Base-by-base conservation (phyloP, 1,140 invertebrate genomes). In the Leptestheria dahalacensis region DNA sequence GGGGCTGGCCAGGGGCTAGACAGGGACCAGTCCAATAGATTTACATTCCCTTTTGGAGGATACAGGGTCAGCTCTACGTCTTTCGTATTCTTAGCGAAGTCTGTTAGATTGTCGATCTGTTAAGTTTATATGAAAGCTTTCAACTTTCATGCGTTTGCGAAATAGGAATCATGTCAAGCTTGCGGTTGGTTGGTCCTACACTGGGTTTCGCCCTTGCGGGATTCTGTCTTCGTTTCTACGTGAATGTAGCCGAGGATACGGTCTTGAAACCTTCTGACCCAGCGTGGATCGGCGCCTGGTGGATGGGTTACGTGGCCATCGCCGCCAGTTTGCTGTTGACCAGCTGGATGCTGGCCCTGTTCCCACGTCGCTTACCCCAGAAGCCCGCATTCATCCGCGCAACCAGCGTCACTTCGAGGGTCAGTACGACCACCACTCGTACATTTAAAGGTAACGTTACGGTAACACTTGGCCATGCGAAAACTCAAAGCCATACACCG, bases 281-380 rank as follows among this genome's bases (percentile, higher is more conserved):
- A 1, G 74, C 83, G 61, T 87, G 84, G 84, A 66, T 85, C 20
- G 84, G 84, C 1, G 84, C 84, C 11, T 87, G 84, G 84, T 87
- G 84, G 84, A 64, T 86, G 25, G 70, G 71, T n/a, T 62, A 57
- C 28, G 20, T 62, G 53, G 47, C 58, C n/a, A 57, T 62, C 33
- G 53, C 54, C 21, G 29, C 48, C 1, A 48, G 23, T 51, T 29
- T 60, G 12, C 1, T 62, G 21, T 48, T 33, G 2, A 41, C 59
- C 26, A 57, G 51, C 3, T 28, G 59, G 12, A 52, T 64, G 3
- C 24, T 65, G 53, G 46, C 61, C 2, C 57, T 62, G 28, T 65
- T 65, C 52, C 64, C 64, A 4, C 47, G 57, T 23, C 51, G 48
- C 12, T 48, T 63, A 49, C 41, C 49, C 2, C 24, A 59, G 41